Base-by-base conservation (phyloP, 2,113 vertebrate species). In the Mandrillus leucophaeus region DNA sequence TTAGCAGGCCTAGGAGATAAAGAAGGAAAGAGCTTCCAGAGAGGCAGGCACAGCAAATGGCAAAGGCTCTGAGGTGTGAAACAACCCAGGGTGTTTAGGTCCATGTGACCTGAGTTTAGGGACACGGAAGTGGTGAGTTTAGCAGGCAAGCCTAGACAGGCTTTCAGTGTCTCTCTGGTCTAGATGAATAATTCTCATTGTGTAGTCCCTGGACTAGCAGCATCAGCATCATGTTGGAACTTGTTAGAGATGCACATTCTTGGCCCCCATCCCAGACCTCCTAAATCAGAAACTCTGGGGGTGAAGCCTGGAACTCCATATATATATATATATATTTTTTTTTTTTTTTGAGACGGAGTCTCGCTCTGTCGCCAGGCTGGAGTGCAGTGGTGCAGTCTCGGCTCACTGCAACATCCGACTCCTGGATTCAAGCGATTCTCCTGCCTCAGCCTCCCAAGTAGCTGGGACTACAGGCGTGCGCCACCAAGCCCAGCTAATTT, bases 381-480 rank as follows among this genome's bases (percentile, higher is more conserved):
- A 55, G 52, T 55, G 18, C 52, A 55, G 18, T 55, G 52, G 52
- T 55, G 52, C 6, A 7, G 52, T 55, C 52, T 55, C 18, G 6
- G 52, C 18, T 55, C 6, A 55, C 52, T 55, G 52, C 52, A 55
- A 55, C 52, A 20, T 55, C 52, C 52, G 18, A 18, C 18, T 55
- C 52, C 52, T 2, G 52, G 52, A 7, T 55, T 55, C 52, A 55
- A 55, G 18, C 6, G 18, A 55, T 55, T 55, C 52, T 55, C 52
- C 52, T 55, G 52, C 18, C 52, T 55, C 52, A 55, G 52, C 52
- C 52, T 55, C 52, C 52, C 52, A 0, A 55, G 52, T 55, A 55
- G 18, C 18, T 55, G 52, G 52, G 52, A 55, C 6, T 55, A 55
- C 52, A 20, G 18, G 52, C 6, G 0, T 0, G 2, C 6, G 2